A percentile compares a stretch with the other conserved stretches of the same genome.
Evolutionary conservation across 2,888 invertebrate genomes (phyloP).

Genomic region (Uropetala carovei): DNA sequence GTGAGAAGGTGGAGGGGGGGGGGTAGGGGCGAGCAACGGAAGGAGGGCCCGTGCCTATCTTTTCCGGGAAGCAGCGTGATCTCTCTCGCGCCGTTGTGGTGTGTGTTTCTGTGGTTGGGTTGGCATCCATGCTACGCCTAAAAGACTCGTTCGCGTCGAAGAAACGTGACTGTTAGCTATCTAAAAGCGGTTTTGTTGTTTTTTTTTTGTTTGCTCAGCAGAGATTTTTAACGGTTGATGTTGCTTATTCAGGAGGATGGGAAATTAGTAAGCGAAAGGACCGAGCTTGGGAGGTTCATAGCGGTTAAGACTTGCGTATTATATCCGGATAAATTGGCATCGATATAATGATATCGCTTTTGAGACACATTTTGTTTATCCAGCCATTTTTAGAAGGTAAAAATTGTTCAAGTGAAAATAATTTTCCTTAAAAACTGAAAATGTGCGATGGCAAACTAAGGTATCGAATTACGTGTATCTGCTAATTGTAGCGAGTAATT

Average conservation of each 20-base stretch:
- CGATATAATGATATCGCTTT: too few species aligned
- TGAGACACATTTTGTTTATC: too few species aligned
- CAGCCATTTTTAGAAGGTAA: too few species aligned
- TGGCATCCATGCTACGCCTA: conserved; percentile 29
- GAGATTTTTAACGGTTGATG: not conserved
- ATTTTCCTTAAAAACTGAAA: too few species aligned
- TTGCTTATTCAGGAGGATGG: not conserved
- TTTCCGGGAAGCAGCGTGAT: conserved; percentile 49
- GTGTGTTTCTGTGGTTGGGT: not conserved
- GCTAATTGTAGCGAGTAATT: too few species aligned
- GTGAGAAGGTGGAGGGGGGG: too few species aligned
- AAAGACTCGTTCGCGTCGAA: conserved; percentile 16
- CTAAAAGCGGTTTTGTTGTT: not conserved
- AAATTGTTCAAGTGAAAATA: too few species aligned
- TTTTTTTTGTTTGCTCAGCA: not conserved
- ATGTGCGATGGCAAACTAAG: too few species aligned
- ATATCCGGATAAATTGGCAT: too few species aligned
- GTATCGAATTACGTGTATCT: too few species aligned
- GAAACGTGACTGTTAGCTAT: conserved; percentile 15
- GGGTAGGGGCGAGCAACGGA: not conserved
- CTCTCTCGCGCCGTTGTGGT: not conserved
- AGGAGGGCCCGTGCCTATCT: not conserved
- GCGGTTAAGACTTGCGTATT: too few species aligned
- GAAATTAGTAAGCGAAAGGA: not conserved
- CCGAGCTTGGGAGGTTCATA: too few species aligned